Base-by-base conservation (phyloP, 2,113 vertebrate genomes). In the Anarrhichthys ocellatus region DNA sequence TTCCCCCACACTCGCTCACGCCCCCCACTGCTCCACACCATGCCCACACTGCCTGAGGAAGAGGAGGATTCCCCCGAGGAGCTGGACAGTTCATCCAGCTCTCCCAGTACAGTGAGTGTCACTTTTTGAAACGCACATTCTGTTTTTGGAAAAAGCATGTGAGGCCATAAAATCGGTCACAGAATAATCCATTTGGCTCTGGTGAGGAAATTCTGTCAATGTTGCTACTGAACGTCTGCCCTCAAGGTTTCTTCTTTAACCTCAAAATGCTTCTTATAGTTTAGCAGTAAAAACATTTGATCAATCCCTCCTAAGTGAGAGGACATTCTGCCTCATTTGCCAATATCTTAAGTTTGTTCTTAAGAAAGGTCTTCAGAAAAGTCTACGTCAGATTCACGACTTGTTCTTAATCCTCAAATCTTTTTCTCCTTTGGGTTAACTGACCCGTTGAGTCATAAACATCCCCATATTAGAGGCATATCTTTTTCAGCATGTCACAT, bases 41-140 rank as follows among this genome's bases (percentile, higher is more conserved):
- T 99, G 98, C 97, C 97, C 93, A 97, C 96, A 46, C 90, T 96
- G 87, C 97, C 97, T 1, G 97, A 97, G 93, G 97, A 98, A 32
- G 96, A 97, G 74, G 97, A 97, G 92, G 97, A 97, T 85, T 95
- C 96, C 61, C 94, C 95, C 14, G 97, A 97, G 88, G 94, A 97
- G 78, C 84, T 94, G 66, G 90, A 95, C 86, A 93, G 91, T 74
- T 92, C 87, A 54, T 93, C 92, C 58, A 96, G 94, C 88, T 92
- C 95, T 66, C 92, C 96, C 40, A 90, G 90, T 80, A 95, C 94
- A 87, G 97, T 97, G 88, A 95, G 94, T 93, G 62, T 71, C 32
- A 29, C 36, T 40, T 36, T 52, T 15, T 22, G 3, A 56, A 63
- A 24, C 34, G 7, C 40, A 44, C 54, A 75, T 52, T 73, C 29